Conservation (phyloP, 2,113 vertebrate species). For the Taxidea taxus region DNA sequence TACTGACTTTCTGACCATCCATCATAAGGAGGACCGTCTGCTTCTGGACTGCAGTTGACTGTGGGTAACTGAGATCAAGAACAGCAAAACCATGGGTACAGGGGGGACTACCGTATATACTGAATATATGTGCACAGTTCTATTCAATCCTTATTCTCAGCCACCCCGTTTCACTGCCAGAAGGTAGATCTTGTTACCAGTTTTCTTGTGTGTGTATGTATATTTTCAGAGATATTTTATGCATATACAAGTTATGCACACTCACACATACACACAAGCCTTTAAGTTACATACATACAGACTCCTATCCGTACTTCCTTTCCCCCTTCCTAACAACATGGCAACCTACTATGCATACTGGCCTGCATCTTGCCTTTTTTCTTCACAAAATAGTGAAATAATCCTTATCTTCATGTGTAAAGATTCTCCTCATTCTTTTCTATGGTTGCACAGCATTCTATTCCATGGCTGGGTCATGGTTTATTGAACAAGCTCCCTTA, state of each 20-base stretch:
- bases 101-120: neutral
- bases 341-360: neutral
- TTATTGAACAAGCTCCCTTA: slow-evolving; percentile 6
- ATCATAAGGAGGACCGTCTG: neutral
- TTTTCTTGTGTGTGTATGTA: neutral
- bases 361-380: slow-evolving; percentile 11
- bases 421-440: neutral
- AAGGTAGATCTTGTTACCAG: neutral
- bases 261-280: neutral
- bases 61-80: neutral
- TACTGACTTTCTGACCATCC: neutral
- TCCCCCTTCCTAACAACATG: neutral
- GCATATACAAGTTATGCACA: neutral
- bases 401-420: slow-evolving; percentile 25
- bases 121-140: neutral
- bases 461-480: neutral
- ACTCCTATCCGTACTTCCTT: neutral
- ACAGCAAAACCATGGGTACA: neutral
- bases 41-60: neutral
- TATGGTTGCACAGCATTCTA: slow-evolving; percentile 20
- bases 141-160: neutral
- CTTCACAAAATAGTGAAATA: slow-evolving; percentile 47
- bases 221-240: slow-evolving; percentile 18
- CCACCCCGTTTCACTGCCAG: neutral
- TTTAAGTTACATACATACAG: neutral